A percentile compares a stretch with the other conserved stretches of the same genome.
phyloP scores from a whole-genome alignment of 2,797 vertebrate genomes.

The Sternarchorhynchus goeldii region DNA sequence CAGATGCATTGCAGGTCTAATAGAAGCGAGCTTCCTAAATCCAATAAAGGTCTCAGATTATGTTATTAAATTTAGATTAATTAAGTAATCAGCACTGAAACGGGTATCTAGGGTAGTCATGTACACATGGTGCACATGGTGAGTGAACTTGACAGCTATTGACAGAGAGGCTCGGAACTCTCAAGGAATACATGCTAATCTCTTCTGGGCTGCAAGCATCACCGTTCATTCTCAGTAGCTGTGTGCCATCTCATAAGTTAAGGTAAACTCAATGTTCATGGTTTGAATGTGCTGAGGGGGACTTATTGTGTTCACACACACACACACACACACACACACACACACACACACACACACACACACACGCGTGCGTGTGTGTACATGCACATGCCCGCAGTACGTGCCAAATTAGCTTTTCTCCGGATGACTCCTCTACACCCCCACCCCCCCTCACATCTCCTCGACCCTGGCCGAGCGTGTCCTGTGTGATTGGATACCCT shows the following conservation, averaged over 20 bases:
- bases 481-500: conserved; percentile 55
- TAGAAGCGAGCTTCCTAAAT: conserved; percentile 39
- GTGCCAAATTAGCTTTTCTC: conserved; percentile 46
- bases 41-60: conserved; percentile 42
- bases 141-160: conserved; percentile 28
- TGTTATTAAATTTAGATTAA: conserved; percentile 34
- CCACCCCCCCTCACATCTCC: conserved; percentile 27
- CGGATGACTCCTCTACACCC: conserved; percentile 17
- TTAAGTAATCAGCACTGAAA: conserved; percentile 36
- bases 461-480: conserved; percentile 35
- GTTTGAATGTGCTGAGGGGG: conserved; percentile 31
- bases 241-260: conserved; percentile 29
- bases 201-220: conserved; percentile 14
- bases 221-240: conserved; percentile 19
- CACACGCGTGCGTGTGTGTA: background rate
- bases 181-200: conserved; percentile 32
- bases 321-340: conserved; percentile 26
- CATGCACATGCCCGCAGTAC: background rate
- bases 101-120: conserved; percentile 17
- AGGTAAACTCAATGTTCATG: conserved; percentile 31
- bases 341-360: conserved; percentile 27
- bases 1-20: conserved; percentile 38
- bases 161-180: conserved; percentile 22
- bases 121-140: conserved; percentile 32
- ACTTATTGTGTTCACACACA: conserved; percentile 27